These are phyloP conservation scores for Fulmarus glacialis DNA, from an alignment of 2,113 vertebrate species.

Conservation along the genomic window DNA sequence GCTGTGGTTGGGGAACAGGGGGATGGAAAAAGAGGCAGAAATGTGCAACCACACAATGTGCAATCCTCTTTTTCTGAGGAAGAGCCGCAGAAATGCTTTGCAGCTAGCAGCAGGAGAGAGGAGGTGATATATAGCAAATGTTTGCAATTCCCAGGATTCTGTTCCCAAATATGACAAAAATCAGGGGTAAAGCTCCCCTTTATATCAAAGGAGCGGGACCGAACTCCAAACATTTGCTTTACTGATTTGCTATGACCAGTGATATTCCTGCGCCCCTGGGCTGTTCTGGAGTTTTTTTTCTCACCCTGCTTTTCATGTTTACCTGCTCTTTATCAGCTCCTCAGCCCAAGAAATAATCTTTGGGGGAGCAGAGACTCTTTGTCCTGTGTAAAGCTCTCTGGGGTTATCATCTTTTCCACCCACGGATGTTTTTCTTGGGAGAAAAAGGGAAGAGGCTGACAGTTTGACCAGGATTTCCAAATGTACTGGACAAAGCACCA, in stretches of 20 bases:
- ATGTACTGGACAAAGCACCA: not conserved
- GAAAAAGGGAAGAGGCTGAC: not conserved
- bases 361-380: not conserved
- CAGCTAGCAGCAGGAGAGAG: not conserved
- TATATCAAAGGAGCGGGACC: not conserved
- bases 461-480: not conserved
- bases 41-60: not conserved
- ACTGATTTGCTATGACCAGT: not conserved
- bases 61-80: not conserved
- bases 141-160: not conserved
- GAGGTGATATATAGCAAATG: not conserved
- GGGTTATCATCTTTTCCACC: not conserved
- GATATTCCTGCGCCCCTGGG: not conserved
- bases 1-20: not conserved
- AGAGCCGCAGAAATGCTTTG: not conserved
- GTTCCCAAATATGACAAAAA: not conserved
- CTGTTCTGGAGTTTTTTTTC: not conserved
- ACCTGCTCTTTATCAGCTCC: not conserved
- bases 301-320: not conserved
- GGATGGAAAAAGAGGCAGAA: not conserved
- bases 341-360: not conserved
- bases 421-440: not conserved
- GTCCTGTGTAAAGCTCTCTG: not conserved
- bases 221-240: not conserved
- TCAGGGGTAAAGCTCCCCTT: not conserved